Base-by-base conservation (phyloP, 2,113 vertebrate genomes). In the Scolopax mira region DNA sequence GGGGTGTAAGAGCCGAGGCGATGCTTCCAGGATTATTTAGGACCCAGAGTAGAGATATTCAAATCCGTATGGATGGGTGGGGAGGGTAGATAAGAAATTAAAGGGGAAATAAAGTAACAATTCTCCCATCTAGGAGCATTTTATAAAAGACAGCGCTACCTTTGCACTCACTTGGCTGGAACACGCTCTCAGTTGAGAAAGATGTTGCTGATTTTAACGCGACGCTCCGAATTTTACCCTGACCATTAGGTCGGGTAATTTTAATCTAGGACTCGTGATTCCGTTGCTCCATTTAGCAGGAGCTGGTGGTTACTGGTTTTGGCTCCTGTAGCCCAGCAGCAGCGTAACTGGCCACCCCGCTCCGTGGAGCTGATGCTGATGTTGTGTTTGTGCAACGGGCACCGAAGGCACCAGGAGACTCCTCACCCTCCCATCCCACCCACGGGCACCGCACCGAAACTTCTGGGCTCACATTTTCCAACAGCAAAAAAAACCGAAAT, bases 201-300 rank as follows among this genome's bases (percentile, higher is more conserved):
- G 69, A 51, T 1, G 1, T n/a, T 73, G 46, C 48, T 42, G 25
- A 37, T 64, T 88, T 72, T 57, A 77, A 46, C 14, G 3, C 3
- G 3, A 21, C 2, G 24, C 16, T 82, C n/a, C 65, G 35, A 25
- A 69, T 78, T 88, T 83, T 78, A 74, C 83, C 64, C 37, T 33
- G 33, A 23, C 22, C n/a, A 7, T 46, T n/a, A n/a, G n/a, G n/a
- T n/a, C n/a, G n/a, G n/a, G n/a, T n/a, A n/a, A n/a, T n/a, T n/a
- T n/a, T n/a, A n/a, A 57, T 2, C 16, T 3, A 9, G 25, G 41
- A 16, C 37, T 71, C n/a, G 4, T 3, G 28, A 46, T 78, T 41
- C 27, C 0, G 0, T 18, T n/a, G 39, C 28, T 48, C 19, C 0
- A 0, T 46, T 54, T 66, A n/a, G n/a, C n/a, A n/a, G n/a, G 13